A percentile compares a stretch with the other conserved stretches of the same genome.
phyloP scores from a whole-genome alignment of 1,140 invertebrate genomes.

The Trinorchestia longiramus region DNA sequence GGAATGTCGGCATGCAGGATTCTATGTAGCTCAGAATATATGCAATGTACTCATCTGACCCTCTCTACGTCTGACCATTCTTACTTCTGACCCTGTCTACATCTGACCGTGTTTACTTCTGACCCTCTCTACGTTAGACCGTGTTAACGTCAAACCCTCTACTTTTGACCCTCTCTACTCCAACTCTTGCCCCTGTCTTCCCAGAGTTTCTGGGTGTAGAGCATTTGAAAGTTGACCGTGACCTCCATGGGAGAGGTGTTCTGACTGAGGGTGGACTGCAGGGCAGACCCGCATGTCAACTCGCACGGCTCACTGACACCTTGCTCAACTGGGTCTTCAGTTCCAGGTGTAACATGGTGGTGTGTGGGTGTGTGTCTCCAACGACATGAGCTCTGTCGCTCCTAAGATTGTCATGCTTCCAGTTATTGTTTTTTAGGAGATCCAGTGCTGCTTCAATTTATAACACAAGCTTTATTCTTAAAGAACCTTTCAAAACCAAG shows the following conservation, averaged over 20 bases:
- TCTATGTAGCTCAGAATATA: too few species aligned
- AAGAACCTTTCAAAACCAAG: neutral
- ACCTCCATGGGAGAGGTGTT: neutral
- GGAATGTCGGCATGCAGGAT: too few species aligned
- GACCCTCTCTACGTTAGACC: too few species aligned
- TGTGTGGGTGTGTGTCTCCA: neutral
- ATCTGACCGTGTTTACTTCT: too few species aligned
- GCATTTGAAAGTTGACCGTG: neutral
- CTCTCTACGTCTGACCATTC: too few species aligned
- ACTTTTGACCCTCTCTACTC: too few species aligned
- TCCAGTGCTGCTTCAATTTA: neutral
- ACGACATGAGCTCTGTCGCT: neutral
- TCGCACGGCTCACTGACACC: neutral
- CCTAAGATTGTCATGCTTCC: neutral
- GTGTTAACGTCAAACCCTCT: too few species aligned
- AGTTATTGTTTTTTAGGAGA: neutral
- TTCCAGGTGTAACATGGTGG: neutral
- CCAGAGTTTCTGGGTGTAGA: too few species aligned
- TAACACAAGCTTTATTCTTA: neutral
- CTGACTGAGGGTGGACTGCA: neutral
- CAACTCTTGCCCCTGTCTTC: neutral
- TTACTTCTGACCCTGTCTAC: too few species aligned
- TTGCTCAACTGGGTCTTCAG: neutral
- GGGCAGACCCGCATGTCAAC: neutral
- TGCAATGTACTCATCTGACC: too few species aligned